Evolutionary conservation across 30 jellyfish, hydroid and myxozoan genomes (phyloP).

Genomic region (Pelagia noctiluca): DNA sequence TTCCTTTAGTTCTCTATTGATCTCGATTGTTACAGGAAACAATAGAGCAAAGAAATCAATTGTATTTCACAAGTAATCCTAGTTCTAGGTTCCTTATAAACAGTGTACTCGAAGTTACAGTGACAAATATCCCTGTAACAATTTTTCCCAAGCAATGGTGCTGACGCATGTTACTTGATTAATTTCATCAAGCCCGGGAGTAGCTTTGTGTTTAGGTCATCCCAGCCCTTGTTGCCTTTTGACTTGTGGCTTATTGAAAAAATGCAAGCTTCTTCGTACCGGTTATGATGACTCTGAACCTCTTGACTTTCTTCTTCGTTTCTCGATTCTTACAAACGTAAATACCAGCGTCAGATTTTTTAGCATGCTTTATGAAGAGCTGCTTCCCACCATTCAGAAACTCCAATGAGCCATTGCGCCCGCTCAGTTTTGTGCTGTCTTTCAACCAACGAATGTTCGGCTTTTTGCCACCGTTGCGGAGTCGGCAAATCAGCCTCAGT

Average conservation of each 20-base stretch:
- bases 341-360: conserved; percentile 36
- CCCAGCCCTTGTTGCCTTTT: neutral
- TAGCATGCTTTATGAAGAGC: neutral
- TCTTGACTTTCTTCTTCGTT: conserved; percentile 5
- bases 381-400: conserved; percentile 30
- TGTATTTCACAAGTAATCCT: too few relatives aligned
- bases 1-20: too few relatives aligned
- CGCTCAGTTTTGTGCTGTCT: neutral
- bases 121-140: neutral
- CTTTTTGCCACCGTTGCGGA: neutral
- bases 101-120: neutral
- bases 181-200: neutral
- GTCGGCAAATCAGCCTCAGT: neutral
- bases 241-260: neutral
- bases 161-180: neutral
- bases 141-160: neutral
- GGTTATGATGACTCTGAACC: conserved; percentile 32
- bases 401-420: neutral
- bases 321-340: conserved; percentile 24
- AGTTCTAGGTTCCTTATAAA: too few relatives aligned
- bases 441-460: conserved; percentile 11
- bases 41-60: too few relatives aligned
- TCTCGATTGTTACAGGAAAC: too few relatives aligned
- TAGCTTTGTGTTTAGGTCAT: neutral
- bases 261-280: conserved; percentile 23